These are phyloP conservation scores for Brachyhypopomus gauderio DNA, from an alignment of 2,113 vertebrate species.

Conservation along the genomic window DNA sequence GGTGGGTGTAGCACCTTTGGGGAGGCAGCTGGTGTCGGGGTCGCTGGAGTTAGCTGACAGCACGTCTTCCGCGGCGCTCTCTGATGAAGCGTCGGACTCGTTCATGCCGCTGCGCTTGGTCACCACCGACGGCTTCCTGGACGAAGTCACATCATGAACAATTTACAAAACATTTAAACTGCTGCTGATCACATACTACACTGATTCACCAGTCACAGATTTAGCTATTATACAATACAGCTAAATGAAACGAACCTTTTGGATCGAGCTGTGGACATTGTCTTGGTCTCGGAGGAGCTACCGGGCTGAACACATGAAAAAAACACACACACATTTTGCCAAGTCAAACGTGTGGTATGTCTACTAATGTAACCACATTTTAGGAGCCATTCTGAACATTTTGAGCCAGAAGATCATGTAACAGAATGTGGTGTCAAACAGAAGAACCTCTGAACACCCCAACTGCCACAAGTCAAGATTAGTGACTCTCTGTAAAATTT, in stretches of 20 bases:
- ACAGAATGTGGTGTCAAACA: too few relatives aligned
- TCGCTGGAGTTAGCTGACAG: conserved; percentile 81
- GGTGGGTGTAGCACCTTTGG: conserved; percentile 43
- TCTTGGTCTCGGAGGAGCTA: conserved; percentile 76
- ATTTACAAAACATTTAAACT: background rate
- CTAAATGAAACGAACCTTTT: conserved; percentile 77
- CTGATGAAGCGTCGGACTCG: conserved; percentile 84
- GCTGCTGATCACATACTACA: background rate
- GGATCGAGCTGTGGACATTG: conserved; percentile 76
- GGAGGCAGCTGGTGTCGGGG: conserved; percentile 46
- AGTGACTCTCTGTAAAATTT: too few relatives aligned
- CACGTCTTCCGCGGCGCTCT: conserved; percentile 77
- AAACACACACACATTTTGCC: background rate
- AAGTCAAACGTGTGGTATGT: too few relatives aligned
- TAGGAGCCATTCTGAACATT: too few relatives aligned
- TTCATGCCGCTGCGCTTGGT: conserved; percentile 91
- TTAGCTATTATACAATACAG: background rate
- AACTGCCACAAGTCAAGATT: too few relatives aligned
- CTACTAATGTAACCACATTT: too few relatives aligned
- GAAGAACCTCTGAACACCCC: too few relatives aligned
- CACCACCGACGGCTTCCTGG: conserved; percentile 91
- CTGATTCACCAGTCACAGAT: too few relatives aligned
- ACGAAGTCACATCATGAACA: background rate
- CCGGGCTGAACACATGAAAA: conserved; percentile 68
- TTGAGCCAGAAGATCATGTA: too few relatives aligned